Conservation (phyloP, 1,140 invertebrate species). For the Listronotus oregonensis region DNA sequence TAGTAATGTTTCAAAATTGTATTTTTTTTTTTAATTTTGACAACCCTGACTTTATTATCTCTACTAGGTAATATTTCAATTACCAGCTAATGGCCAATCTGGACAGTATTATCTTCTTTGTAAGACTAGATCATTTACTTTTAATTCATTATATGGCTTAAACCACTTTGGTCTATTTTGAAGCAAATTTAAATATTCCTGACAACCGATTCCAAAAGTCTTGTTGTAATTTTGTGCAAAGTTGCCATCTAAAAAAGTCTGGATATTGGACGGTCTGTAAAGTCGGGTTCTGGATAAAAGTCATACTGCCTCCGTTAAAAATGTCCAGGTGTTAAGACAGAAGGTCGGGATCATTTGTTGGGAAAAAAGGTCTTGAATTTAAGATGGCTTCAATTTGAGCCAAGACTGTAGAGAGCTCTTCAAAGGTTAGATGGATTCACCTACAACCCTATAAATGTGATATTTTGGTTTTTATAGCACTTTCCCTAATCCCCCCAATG, state of each 20-base stretch:
- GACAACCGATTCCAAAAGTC: no score
- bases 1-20: no score
- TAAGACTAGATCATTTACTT: slow-evolving; percentile 28
- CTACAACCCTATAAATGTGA: slow-evolving; percentile 34
- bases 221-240: no score
- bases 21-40: slow-evolving; percentile 15
- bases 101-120: slow-evolving; percentile 40
- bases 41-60: no score
- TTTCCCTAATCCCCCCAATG: slow-evolving; percentile 53
- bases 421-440: slow-evolving; percentile 29
- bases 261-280: no score
- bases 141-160: not conserved
- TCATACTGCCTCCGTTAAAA: not conserved
- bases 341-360: no score
- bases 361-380: slow-evolving; percentile 41
- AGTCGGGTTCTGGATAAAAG: not conserved
- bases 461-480: no score
- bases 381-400: no score
- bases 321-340: not conserved
- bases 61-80: slow-evolving; percentile 23
- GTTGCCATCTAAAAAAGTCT: no score
- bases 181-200: no score
- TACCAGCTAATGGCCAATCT: slow-evolving; percentile 40
- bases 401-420: no score
- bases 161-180: no score